Evolutionary conservation across 2,113 vertebrate species (phyloP), one percentile per base, ranked within the genome.

Genomic region (Pelmatolapia mariae): DNA sequence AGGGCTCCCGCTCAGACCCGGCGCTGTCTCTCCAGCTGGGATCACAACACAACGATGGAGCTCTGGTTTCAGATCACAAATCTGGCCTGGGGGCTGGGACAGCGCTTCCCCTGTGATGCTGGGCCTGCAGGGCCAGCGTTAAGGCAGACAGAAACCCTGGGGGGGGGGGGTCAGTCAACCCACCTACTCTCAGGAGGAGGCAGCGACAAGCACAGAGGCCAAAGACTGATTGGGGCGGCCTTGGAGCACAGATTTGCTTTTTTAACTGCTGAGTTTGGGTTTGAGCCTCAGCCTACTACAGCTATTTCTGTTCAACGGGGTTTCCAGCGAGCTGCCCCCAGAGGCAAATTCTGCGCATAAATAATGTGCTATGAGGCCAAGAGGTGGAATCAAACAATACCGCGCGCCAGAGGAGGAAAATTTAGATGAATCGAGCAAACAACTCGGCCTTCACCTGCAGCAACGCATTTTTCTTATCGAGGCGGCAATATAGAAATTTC

Each of bases 1-100:
- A 91, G 90, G 93, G 88, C 91, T 92, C 85, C 71, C 45, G 87
- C 93, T 92, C 92, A 91, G 91, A 93, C 92, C 90, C 83, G 83
- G 89, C 80, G 90, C 89, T 89, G 94, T 93, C 94, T 89, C 91
- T 96, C 96, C 95, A 96, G 96, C 96, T 97, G 96, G 92, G 96
- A 95, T 95, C 94, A 93, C 92, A 95, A 93, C 90, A 95, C 92
- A 92, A 94, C 43, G 88, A 87, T 50, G 86, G 81, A 87, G 90
- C 94, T 97, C 95, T 89, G 91, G 94, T 97, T 97, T 96, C 96
- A 96, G 94, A 93, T 85, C 80, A 43, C 85, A 87, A 88, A 92
- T 92, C 85, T 26, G 54, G 93, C 91, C 91, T 36, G 90, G 84
- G 85, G 93, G 92, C 93, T 87, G 91, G 87, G 83, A 94, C 68